Percentiles rank a stretch among this genome's conserved stretches.
These are phyloP conservation scores for Chlorops oryzae DNA, from an alignment of 1,140 invertebrate genomes.

Conservation along the genomic window DNA sequence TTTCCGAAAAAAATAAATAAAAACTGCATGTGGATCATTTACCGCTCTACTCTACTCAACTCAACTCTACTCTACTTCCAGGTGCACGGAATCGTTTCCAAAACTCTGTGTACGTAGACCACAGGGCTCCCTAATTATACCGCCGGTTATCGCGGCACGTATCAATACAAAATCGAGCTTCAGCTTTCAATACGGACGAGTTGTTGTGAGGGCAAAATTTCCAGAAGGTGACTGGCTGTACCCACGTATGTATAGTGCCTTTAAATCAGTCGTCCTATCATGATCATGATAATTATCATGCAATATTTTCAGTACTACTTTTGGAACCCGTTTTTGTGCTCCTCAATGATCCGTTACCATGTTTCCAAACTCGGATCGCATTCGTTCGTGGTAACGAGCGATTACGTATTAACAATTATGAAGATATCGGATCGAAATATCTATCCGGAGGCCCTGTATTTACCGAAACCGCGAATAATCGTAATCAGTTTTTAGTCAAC, in stretches of 20 bases:
- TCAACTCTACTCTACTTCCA: background rate
- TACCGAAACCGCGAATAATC: constrained; percentile 22
- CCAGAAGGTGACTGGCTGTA: constrained; percentile 70
- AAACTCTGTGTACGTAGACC: background rate
- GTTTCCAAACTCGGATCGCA: too few relatives aligned
- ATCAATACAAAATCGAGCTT: constrained; percentile 61
- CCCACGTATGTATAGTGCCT: constrained; percentile 28
- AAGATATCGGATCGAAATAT: constrained; percentile 28
- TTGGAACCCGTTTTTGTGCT: constrained; percentile 48
- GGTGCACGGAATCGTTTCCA: background rate
- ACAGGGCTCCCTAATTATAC: constrained; percentile 52
- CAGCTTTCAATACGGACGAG: constrained; percentile 62
- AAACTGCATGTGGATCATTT: too few relatives aligned
- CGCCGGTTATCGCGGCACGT: constrained; percentile 62
- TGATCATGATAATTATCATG: constrained; percentile 30
- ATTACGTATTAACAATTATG: constrained; percentile 31
- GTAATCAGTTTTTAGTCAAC: constrained; percentile 28
- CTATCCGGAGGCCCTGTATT: constrained; percentile 47
- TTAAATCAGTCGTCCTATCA: constrained; percentile 29
- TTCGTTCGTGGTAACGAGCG: constrained; percentile 50
- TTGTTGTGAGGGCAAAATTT: constrained; percentile 68
- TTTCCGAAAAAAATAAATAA: too few relatives aligned
- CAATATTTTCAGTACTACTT: background rate
- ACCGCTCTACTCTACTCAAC: too few relatives aligned
- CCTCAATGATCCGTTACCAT: constrained; percentile 51